These are phyloP conservation scores for Xenus cinereus DNA, from an alignment of 2,113 vertebrate species.

Conservation along the genomic window DNA sequence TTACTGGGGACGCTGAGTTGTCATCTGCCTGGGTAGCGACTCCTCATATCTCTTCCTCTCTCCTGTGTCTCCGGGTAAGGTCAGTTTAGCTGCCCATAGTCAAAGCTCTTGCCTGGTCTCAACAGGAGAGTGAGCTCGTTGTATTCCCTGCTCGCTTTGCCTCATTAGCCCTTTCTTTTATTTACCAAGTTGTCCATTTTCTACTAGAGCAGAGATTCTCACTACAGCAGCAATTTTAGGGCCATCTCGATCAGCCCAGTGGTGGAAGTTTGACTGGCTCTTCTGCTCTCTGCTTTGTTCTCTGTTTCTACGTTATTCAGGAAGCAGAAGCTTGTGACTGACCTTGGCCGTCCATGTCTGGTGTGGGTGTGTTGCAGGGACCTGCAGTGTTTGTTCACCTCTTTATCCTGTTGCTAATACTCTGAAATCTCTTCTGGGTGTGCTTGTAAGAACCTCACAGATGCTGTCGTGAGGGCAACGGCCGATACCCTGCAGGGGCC, in stretches of 20 bases:
- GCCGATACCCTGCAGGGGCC: constrained; percentile 92
- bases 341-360: background rate
- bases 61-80: background rate
- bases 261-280: background rate
- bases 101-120: background rate
- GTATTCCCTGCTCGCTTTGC: background rate
- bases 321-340: background rate
- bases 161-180: background rate
- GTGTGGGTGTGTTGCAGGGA: background rate
- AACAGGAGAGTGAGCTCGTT: background rate
- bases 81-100: background rate
- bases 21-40: background rate
- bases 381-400: background rate
- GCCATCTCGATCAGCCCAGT: background rate
- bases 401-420: background rate
- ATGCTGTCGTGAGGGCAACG: constrained; percentile 88
- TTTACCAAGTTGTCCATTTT: background rate
- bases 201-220: background rate
- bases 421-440: background rate
- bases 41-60: background rate
- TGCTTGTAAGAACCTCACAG: constrained; percentile 84
- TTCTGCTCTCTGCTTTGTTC: background rate
- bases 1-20: background rate
- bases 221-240: background rate
- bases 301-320: background rate